Evolutionary conservation across 1,140 invertebrate species (phyloP).

Genomic region (Chelonus insularis): DNA sequence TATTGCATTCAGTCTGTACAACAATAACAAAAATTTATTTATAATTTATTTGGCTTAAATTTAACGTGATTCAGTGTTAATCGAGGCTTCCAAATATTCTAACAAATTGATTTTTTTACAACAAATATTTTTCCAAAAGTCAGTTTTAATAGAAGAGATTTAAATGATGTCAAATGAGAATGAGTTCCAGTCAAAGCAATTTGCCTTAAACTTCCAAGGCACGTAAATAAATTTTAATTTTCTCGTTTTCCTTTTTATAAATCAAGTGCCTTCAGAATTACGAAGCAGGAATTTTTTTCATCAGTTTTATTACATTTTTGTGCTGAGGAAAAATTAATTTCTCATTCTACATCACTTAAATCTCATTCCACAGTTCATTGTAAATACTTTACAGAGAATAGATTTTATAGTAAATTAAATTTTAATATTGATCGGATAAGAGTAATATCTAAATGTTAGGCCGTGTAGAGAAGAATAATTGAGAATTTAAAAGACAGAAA

Average conservation of each 20-base stretch:
- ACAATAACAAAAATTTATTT: background rate
- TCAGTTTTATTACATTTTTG: too few relatives aligned
- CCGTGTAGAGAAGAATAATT: slow-evolving; percentile 10
- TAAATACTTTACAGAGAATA: too few relatives aligned
- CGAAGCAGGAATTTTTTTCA: too few relatives aligned
- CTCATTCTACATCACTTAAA: too few relatives aligned
- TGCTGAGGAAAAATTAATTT: too few relatives aligned
- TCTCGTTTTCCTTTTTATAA: background rate
- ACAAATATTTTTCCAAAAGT: background rate
- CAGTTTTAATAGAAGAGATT: background rate
- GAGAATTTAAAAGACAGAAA: too few relatives aligned
- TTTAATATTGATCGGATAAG: too few relatives aligned
- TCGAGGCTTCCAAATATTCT: slow-evolving; percentile 3
- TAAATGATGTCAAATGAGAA: too few relatives aligned
- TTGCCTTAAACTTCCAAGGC: background rate
- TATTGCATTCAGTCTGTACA: background rate
- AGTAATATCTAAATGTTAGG: slow-evolving; percentile 20
- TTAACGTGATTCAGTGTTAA: background rate
- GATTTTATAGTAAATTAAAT: too few relatives aligned
- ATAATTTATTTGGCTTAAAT: background rate
- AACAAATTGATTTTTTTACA: background rate
- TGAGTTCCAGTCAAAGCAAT: background rate
- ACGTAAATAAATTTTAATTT: slow-evolving; percentile 4
- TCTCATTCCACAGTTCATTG: too few relatives aligned
- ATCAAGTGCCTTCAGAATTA: background rate